Percentiles rank a stretch among this genome's conserved stretches.
These are phyloP conservation scores for Deilephila elpenor DNA, from an alignment of 2,888 invertebrate species.

Conservation along the genomic window DNA sequence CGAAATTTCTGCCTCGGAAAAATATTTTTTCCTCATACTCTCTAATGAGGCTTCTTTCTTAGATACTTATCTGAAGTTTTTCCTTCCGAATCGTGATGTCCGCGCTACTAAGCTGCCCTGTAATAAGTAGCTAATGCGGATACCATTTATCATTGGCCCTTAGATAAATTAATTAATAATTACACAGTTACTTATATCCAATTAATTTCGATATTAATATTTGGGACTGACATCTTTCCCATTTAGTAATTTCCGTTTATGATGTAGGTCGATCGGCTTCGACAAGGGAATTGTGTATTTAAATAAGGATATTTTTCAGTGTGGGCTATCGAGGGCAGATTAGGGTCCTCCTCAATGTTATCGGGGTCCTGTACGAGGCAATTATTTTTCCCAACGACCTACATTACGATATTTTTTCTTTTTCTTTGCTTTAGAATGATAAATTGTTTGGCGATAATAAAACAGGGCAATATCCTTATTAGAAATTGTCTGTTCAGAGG, in stretches of 20 bases:
- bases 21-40: constrained; percentile 54
- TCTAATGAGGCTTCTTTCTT: constrained; percentile 59
- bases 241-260: constrained; percentile 3
- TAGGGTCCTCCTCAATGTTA: not conserved
- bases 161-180: constrained; percentile 18
- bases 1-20: constrained; percentile 47
- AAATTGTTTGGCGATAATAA: too few species aligned
- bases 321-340: not conserved
- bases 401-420: too few species aligned
- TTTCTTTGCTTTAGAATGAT: too few species aligned
- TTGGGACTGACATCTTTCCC: constrained; percentile 9
- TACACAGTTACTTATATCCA: constrained; percentile 19
- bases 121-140: constrained; percentile 50
- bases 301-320: not conserved
- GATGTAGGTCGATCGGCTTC: constrained; percentile 1
- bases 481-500: too few species aligned
- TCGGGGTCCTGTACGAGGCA: not conserved
- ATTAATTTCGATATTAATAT: constrained; percentile 11
- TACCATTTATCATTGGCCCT: constrained; percentile 29
- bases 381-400: not conserved
- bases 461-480: too few species aligned
- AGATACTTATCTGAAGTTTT: constrained; percentile 55
- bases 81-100: constrained; percentile 55
- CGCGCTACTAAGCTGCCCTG: constrained; percentile 48
- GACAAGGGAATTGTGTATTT: not conserved